A percentile compares a stretch with the other conserved stretches of the same genome.
Conservation (phyloP, 2,888 invertebrate genomes). For the Galerucella calmariensis region DNA sequence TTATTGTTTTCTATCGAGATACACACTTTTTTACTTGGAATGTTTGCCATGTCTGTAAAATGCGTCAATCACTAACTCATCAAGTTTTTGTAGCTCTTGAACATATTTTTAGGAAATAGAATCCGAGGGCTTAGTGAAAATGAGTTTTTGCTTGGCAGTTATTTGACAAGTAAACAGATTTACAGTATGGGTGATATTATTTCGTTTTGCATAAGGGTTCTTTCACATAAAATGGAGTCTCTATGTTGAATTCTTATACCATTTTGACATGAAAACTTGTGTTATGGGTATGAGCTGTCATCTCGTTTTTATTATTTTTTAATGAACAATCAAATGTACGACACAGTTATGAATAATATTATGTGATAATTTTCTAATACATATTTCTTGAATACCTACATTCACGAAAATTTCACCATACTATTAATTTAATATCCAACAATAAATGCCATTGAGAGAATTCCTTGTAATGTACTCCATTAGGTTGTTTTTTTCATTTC, state of each 20-base stretch:
- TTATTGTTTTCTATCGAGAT: too few species aligned
- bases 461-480: not conserved
- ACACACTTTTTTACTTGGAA: too few species aligned
- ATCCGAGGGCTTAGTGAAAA: not conserved
- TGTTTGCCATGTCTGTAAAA: not conserved
- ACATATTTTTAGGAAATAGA: constrained; percentile 16
- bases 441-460: not conserved
- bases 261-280: too few species aligned
- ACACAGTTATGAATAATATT: too few species aligned
- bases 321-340: too few species aligned
- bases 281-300: too few species aligned
- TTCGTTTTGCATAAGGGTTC: too few species aligned
- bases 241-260: too few species aligned
- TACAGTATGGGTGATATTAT: not conserved
- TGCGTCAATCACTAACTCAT: constrained; percentile 16
- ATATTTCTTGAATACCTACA: not conserved
- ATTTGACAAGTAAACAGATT: constrained; percentile 24
- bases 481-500: constrained; percentile 16
- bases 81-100: constrained; percentile 13
- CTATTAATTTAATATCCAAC: not conserved
- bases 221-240: too few species aligned
- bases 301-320: too few species aligned
- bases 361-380: too few species aligned
- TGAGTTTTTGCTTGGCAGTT: constrained; percentile 17
- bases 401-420: not conserved